phyloP scores from a whole-genome alignment of 2,888 invertebrate species.

The Zonitis immaculata region DNA sequence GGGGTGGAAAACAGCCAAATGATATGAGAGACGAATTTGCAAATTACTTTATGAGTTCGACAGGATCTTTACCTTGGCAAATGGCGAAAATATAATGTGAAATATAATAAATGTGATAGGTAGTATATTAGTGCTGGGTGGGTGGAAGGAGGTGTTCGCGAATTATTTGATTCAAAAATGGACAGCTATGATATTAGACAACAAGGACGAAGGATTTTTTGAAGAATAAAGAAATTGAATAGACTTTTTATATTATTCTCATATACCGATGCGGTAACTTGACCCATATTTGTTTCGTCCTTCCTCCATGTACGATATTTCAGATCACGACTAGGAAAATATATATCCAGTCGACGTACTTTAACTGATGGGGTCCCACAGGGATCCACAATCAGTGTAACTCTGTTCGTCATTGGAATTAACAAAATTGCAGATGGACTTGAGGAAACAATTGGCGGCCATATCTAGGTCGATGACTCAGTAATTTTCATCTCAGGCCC shows the following conservation, averaged over 20 bases:
- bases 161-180: no score
- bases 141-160: no score
- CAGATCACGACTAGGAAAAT: slow-evolving; percentile 3
- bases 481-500: not conserved
- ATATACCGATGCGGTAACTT: slow-evolving; percentile 19
- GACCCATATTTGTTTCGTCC: slow-evolving; percentile 2
- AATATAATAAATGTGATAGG: no score
- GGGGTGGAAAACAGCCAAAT: not conserved
- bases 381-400: slow-evolving; percentile 16
- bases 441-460: not conserved
- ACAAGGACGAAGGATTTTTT: no score
- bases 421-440: slow-evolving; percentile 7
- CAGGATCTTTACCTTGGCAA: slow-evolving; percentile 2
- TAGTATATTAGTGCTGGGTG: no score
- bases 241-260: no score
- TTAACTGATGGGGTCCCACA: slow-evolving; percentile 21
- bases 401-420: slow-evolving; percentile 17
- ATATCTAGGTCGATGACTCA: slow-evolving; percentile 11
- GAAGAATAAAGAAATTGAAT: no score
- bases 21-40: not conserved
- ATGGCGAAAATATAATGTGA: not conserved
- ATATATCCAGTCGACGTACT: not conserved
- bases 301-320: slow-evolving; percentile 7
- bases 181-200: no score
- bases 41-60: slow-evolving; percentile 1